phyloP scores from a whole-genome alignment of 2,797 vertebrate species.

The Loriculus beryllinus region DNA sequence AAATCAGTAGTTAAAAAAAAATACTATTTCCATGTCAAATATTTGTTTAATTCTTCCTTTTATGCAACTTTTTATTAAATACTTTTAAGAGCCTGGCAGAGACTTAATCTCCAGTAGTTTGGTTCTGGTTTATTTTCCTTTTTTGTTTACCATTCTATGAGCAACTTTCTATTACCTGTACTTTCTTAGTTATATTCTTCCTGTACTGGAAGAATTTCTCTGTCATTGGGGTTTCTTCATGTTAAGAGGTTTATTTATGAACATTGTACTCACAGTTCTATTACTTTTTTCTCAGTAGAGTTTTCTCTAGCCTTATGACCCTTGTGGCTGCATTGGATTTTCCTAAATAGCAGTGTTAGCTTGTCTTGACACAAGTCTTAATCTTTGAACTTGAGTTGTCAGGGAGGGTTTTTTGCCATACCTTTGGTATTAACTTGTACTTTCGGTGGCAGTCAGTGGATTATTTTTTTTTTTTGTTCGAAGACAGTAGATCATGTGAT shows the following conservation, averaged over 20 bases:
- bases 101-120: neutral
- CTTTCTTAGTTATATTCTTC: neutral
- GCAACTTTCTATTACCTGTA: neutral
- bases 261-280: neutral
- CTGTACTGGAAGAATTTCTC: neutral
- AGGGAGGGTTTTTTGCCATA: neutral
- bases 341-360: neutral
- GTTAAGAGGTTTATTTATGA: neutral
- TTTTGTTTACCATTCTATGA: neutral
- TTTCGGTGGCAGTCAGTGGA: neutral
- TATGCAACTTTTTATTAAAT: neutral
- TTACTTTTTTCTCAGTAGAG: neutral
- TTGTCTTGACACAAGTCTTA: neutral
- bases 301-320: neutral
- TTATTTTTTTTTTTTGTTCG: neutral
- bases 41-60: neutral
- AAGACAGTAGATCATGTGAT: neutral
- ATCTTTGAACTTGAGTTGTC: neutral
- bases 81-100: neutral
- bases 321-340: neutral
- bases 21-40: neutral
- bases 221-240: neutral
- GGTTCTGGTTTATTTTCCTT: neutral
- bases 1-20: neutral
- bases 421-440: neutral